These are phyloP conservation scores for Anastatus disparis DNA, from an alignment of 1,140 invertebrate species.

Conservation along the genomic window DNA sequence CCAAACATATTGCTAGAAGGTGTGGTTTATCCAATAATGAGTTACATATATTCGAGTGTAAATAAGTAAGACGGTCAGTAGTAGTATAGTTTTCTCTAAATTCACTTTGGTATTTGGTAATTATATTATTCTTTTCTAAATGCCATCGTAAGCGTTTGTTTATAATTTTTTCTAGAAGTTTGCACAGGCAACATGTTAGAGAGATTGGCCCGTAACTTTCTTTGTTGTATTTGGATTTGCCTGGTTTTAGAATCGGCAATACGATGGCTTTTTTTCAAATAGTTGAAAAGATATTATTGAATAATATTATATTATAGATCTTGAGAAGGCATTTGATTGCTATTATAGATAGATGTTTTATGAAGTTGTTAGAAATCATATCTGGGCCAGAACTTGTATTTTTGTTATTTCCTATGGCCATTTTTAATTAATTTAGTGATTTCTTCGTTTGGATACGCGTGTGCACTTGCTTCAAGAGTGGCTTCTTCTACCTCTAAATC, in stretches of 20 bases:
- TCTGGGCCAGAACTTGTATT: constrained; percentile 44
- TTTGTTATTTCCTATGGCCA: not conserved
- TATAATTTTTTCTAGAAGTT: constrained; percentile 52
- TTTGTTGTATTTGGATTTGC: too few relatives aligned
- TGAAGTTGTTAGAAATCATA: constrained; percentile 41
- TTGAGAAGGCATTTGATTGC: constrained; percentile 38
- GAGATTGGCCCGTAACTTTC: too few relatives aligned
- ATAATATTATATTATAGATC: constrained; percentile 49
- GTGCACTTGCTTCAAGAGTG: too few relatives aligned
- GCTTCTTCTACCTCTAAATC: not conserved
- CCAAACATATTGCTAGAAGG: constrained; percentile 38
- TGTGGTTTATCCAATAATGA: too few relatives aligned
- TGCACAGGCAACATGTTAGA: constrained; percentile 44
- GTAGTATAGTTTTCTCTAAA: constrained; percentile 42
- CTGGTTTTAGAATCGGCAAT: constrained; percentile 52
- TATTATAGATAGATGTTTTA: constrained; percentile 45
- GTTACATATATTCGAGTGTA: too few relatives aligned
- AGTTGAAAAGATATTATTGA: constrained; percentile 43
- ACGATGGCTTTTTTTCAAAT: constrained; percentile 51
- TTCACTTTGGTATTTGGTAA: constrained; percentile 34
- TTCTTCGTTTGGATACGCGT: too few relatives aligned
- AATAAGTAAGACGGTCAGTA: constrained; percentile 39
- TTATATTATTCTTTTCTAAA: constrained; percentile 39
- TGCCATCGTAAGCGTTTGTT: constrained; percentile 29
- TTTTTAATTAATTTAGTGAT: constrained; percentile 9